These are phyloP conservation scores for Galeopsomyia nigrocyanea DNA, from an alignment of 2,888 invertebrate genomes.

Conservation along the genomic window DNA sequence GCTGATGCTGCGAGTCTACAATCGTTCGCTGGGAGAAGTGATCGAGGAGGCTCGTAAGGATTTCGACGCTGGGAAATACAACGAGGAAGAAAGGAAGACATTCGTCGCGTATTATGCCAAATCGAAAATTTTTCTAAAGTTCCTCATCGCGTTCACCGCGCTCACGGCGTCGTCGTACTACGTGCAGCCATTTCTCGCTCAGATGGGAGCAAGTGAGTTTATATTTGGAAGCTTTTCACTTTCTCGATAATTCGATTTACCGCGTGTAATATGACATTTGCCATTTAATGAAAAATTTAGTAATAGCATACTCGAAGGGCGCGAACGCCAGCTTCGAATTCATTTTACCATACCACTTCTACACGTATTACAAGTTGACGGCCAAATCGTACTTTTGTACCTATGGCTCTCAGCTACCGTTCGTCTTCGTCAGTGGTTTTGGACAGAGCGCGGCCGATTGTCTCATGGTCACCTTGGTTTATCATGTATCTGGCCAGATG, in stretches of 20 bases:
- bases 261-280: no score
- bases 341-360: constrained; percentile 54
- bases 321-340: constrained; percentile 9
- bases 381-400: constrained; percentile 52
- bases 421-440: constrained; percentile 55
- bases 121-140: constrained; percentile 54
- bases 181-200: constrained; percentile 55
- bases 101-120: constrained; percentile 54
- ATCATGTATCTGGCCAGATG: constrained; percentile 59
- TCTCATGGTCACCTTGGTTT: constrained; percentile 56
- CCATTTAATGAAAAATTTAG: no score
- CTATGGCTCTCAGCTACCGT: constrained; percentile 56
- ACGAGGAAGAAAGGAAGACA: constrained; percentile 48
- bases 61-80: constrained; percentile 51
- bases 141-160: constrained; percentile 53
- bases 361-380: constrained; percentile 51
- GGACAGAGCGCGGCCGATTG: constrained; percentile 58
- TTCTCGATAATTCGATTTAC: no score
- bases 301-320: not conserved
- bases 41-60: constrained; percentile 54
- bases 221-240: not conserved
- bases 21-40: constrained; percentile 51
- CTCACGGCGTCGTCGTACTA: constrained; percentile 56
- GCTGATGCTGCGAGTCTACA: constrained; percentile 54
- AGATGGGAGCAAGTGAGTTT: constrained; percentile 47